phyloP scores from a whole-genome alignment of 2,113 vertebrate species.

The Phalacrocorax pelagicus region DNA sequence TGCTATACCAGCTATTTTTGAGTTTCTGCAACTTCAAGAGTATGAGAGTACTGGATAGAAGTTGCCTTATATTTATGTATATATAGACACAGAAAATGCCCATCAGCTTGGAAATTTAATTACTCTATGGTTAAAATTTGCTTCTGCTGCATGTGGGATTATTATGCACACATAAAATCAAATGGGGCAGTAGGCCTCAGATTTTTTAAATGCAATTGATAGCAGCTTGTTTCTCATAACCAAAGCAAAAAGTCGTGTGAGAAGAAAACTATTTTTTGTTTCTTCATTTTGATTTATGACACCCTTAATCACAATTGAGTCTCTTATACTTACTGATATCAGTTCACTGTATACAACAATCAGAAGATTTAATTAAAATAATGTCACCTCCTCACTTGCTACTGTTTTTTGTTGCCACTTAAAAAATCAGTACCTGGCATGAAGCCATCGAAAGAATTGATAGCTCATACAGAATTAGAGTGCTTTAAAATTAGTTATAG shows the following conservation, averaged over 20 bases:
- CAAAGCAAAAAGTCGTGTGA: neutral
- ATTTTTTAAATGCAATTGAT: neutral
- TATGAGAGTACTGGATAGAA: neutral
- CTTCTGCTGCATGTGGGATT: neutral
- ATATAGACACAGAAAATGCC: neutral
- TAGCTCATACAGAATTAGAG: neutral
- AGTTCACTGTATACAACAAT: neutral
- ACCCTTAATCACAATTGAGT: neutral
- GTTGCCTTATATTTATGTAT: neutral
- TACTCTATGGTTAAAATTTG: neutral
- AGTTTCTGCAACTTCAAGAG: neutral
- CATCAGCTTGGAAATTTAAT: neutral
- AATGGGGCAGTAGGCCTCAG: neutral
- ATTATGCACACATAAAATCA: neutral
- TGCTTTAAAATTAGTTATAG: neutral
- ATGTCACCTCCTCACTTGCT: neutral
- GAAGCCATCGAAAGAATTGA: neutral
- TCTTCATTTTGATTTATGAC: neutral
- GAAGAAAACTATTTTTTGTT: neutral
- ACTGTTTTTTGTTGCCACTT: neutral
- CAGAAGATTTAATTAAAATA: neutral
- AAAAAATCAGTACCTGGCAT: neutral
- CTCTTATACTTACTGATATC: neutral
- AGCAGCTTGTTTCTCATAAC: neutral
- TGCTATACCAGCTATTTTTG: neutral